These are phyloP conservation scores for Benitochromis conjunctus DNA, from an alignment of 2,113 vertebrate genomes.

Conservation along the genomic window DNA sequence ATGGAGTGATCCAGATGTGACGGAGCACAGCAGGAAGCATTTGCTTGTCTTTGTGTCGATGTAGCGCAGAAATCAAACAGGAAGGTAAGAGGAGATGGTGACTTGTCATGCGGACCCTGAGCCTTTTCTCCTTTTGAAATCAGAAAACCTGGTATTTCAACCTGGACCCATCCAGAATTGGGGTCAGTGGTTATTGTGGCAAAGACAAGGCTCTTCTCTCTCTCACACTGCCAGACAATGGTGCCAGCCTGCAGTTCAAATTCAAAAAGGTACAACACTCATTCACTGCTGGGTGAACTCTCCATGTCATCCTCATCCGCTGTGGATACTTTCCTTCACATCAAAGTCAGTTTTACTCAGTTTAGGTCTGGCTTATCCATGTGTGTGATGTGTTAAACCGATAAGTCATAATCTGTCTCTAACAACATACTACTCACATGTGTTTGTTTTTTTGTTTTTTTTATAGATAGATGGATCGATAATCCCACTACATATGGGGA, in stretches of 20 bases:
- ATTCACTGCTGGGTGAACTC: neutral
- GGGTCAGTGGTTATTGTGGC: slow-evolving; percentile 71
- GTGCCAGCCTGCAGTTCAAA: slow-evolving; percentile 75
- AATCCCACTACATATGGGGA: neutral
- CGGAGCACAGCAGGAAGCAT: fast-evolving
- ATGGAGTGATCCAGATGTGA: neutral
- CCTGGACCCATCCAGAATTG: slow-evolving; percentile 72
- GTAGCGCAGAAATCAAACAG: neutral
- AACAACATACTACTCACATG: neutral
- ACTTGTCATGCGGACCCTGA: neutral
- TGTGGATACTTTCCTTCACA: neutral
- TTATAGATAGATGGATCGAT: too few species aligned
- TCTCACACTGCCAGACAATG: slow-evolving; percentile 64
- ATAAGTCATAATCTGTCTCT: too few species aligned
- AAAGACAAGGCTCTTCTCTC: slow-evolving; percentile 59
- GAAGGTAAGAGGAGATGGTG: neutral
- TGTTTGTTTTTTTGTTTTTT: too few species aligned
- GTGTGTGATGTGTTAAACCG: too few species aligned
- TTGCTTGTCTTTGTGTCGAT: neutral
- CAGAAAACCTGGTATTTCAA: slow-evolving; percentile 70
- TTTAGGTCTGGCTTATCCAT: neutral
- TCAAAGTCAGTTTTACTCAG: neutral
- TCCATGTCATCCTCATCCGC: fast-evolving
- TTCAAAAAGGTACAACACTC: slow-evolving; percentile 79
- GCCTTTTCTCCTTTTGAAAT: slow-evolving; percentile 32